Percentiles rank a stretch among this genome's conserved stretches.
Evolutionary conservation across 2,888 invertebrate genomes (phyloP).

Genomic region (Imbricaverruca yamaguchii): DNA sequence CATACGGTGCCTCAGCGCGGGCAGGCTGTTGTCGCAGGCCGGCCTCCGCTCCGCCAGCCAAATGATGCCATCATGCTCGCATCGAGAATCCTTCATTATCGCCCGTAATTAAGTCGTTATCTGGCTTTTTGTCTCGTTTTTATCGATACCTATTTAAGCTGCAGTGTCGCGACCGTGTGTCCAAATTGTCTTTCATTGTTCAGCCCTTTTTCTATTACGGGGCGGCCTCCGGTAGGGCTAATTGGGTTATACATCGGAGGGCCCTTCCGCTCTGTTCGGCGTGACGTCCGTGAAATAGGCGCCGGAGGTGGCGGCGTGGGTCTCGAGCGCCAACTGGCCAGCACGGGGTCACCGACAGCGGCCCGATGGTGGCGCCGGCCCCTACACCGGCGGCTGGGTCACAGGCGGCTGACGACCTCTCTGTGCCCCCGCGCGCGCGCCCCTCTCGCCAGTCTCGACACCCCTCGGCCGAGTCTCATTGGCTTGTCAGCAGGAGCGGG

Average conservation of each 20-base stretch:
- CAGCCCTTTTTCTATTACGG: neutral
- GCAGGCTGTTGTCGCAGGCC: neutral
- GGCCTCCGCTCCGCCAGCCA: neutral
- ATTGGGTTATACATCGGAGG: neutral
- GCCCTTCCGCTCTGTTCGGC: neutral
- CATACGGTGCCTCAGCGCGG: neutral
- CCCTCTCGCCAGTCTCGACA: too few species aligned
- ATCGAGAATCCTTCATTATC: neutral
- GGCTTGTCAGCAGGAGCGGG: too few species aligned
- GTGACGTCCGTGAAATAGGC: neutral
- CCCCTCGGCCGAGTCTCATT: too few species aligned
- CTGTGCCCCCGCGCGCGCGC: too few species aligned
- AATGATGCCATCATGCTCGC: neutral
- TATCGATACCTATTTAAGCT: conserved; percentile 9
- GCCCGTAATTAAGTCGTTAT: conserved; percentile 13
- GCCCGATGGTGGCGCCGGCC: too few species aligned
- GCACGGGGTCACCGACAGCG: too few species aligned
- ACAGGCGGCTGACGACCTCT: too few species aligned
- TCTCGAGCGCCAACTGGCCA: too few species aligned
- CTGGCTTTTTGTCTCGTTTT: conserved; percentile 11
- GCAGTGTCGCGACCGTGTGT: neutral
- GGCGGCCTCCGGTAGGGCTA: neutral
- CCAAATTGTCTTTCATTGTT: conserved; percentile 20
- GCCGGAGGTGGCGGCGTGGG: too few species aligned
- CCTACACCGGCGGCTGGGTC: too few species aligned